Base-by-base conservation (phyloP, 2,797 vertebrate genomes). In the Margarornis squamiger region DNA sequence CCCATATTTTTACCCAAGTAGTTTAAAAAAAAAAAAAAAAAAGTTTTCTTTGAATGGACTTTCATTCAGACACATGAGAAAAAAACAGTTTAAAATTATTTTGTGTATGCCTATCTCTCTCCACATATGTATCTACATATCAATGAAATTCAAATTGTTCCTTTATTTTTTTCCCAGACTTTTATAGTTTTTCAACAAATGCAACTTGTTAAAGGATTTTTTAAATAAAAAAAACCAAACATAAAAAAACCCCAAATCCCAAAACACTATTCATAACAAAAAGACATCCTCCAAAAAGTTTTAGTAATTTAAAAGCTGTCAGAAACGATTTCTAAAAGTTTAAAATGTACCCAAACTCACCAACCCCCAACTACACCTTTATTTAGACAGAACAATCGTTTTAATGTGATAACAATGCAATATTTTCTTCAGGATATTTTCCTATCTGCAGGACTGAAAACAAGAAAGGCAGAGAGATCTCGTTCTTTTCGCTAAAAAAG, bases 261-360 rank as follows among this genome's bases (percentile, higher is more conserved):
- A 75, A 92, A 95, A 32, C 71, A 51, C 8, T 80, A 49, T 59
- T 92, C 51, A 80, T n/a, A 84, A 76, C 51, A 82, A 62, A 95
- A 95, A 95, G 9, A 4, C 48, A 79, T 12, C 6, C 21, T 23
- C 83, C 5, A 1, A 91, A 88, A 89, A 2, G 7, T 77, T 95
- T 80, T 17, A 91, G 43, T 57, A 49, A 73, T 94, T 74, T 58
- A 70, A 91, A 94, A 88, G 27, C 38, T 70, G 38, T 65, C 86
- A 96, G 74, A 95, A 94, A 92, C 46, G 26, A 93, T 86, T 92
- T 95, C 82, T 70, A n/a, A 62, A 95, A 68, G n/a, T 90, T 62
- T 88, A 10, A 90, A 92, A 58, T 3, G 5, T 62, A 48, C 10
- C 32, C 72, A 58, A 74, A 30, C 52, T 86, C 73, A 26, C 11